Percentiles rank a stretch among this genome's conserved stretches.
Evolutionary conservation across 2,888 invertebrate genomes (phyloP).

Genomic region (Limulus polyphemus): DNA sequence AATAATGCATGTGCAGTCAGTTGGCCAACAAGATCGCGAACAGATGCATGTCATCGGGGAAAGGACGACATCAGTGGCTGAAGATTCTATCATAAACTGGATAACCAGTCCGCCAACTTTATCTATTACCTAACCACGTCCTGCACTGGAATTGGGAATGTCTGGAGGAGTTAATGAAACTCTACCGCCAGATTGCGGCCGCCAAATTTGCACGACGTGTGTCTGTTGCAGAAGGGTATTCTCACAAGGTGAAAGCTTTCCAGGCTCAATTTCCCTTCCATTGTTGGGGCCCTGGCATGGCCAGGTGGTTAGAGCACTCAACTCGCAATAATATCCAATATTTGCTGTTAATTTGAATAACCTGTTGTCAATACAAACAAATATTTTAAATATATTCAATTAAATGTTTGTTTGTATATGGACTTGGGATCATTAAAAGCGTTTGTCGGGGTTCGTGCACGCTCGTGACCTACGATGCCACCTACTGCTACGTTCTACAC

Average conservation of each 20-base stretch:
- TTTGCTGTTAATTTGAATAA: no score
- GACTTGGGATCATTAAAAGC: no score
- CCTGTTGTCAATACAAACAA: no score
- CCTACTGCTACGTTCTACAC: no score
- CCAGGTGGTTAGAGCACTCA: no score
- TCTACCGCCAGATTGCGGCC: background rate
- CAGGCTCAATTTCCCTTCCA: background rate
- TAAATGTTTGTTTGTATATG: no score
- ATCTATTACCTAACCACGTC: background rate
- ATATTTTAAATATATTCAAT: no score
- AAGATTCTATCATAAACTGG: background rate
- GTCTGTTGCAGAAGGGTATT: background rate
- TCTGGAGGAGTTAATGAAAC: background rate
- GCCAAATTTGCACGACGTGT: background rate
- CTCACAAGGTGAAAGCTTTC: background rate
- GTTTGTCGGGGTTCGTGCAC: no score
- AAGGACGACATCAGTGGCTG: background rate
- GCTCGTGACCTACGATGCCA: no score
- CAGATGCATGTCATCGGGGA: background rate
- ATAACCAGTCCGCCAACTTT: background rate
- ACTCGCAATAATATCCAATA: no score
- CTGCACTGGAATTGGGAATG: background rate
- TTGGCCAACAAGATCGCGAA: background rate
- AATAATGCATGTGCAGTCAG: background rate
- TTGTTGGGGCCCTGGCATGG: no score